Conservation (phyloP, 2,888 invertebrate genomes). For the Agrochola lychnidis region DNA sequence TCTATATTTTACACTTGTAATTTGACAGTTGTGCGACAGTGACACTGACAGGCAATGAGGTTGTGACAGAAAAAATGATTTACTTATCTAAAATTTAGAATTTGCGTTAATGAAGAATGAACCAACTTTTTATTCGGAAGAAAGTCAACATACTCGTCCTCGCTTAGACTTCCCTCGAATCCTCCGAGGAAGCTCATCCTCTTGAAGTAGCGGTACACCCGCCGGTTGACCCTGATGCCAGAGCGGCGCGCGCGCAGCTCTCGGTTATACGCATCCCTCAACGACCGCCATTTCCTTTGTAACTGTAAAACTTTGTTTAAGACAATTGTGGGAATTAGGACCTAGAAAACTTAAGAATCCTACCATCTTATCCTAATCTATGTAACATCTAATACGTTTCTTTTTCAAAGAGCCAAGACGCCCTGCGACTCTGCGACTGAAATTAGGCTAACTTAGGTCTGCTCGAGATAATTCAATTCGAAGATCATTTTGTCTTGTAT, state of each 20-base stretch:
- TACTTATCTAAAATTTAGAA: not conserved
- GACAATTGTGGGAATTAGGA: slow-evolving; percentile 25
- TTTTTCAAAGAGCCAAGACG: not conserved
- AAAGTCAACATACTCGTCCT: slow-evolving; percentile 76
- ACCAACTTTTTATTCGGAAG: slow-evolving; percentile 32
- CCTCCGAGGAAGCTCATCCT: slow-evolving; percentile 86
- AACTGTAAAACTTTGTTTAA: slow-evolving; percentile 80
- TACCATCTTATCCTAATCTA: not conserved
- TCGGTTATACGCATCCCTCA: slow-evolving; percentile 86
- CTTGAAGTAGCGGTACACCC: slow-evolving; percentile 86
- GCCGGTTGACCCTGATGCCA: slow-evolving; percentile 74
- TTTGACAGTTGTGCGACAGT: not conserved
- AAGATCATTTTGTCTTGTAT: slow-evolving; percentile 4
- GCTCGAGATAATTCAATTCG: no score
- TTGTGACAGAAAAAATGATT: not conserved
- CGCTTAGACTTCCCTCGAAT: slow-evolving; percentile 79
- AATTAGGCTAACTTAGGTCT: not conserved
- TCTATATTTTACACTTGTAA: not conserved
- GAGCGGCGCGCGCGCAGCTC: slow-evolving; percentile 81
- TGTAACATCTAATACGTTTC: not conserved
- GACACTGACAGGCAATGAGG: not conserved
- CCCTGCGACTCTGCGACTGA: not conserved
- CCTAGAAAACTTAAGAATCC: not conserved
- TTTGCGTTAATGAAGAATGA: slow-evolving; percentile 10
- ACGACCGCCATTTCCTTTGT: slow-evolving; percentile 87